Percentiles rank a stretch among this genome's conserved stretches.
phyloP scores from a whole-genome alignment of 2,888 invertebrate species.

The Geophilus truncorum region DNA sequence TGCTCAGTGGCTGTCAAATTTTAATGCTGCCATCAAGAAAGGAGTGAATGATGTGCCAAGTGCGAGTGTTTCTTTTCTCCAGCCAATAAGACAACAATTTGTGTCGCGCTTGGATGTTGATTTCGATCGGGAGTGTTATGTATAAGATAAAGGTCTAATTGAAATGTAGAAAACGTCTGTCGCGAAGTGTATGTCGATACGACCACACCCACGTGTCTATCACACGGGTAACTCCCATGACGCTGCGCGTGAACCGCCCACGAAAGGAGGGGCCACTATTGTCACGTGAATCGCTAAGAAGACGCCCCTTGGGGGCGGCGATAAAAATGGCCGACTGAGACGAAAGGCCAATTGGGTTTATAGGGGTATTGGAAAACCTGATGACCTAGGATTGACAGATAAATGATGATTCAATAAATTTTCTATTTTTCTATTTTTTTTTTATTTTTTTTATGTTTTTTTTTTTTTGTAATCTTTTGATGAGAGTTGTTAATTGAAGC shows the following conservation, averaged over 20 bases:
- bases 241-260: not conserved
- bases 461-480: not conserved
- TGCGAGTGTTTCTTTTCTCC: not conserved
- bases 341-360: not conserved
- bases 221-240: not conserved
- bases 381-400: not conserved
- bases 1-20: too few relatives aligned
- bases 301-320: slow-evolving; percentile 16
- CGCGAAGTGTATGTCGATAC: not conserved
- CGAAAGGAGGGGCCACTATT: slow-evolving; percentile 4
- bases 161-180: not conserved
- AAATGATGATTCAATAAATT: not conserved
- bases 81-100: not conserved
- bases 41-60: not conserved
- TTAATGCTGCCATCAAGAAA: too few relatives aligned
- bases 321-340: slow-evolving; percentile 12
- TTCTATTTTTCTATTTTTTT: not conserved
- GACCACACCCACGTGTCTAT: slow-evolving; percentile 7
- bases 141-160: not conserved
- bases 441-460: too few relatives aligned
- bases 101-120: not conserved
- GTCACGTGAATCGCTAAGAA: not conserved
- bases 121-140: not conserved
- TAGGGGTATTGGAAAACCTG: not conserved
- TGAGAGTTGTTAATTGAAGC: not conserved